phyloP scores from a whole-genome alignment of 2,113 vertebrate genomes.

The Eulemur macaco region DNA sequence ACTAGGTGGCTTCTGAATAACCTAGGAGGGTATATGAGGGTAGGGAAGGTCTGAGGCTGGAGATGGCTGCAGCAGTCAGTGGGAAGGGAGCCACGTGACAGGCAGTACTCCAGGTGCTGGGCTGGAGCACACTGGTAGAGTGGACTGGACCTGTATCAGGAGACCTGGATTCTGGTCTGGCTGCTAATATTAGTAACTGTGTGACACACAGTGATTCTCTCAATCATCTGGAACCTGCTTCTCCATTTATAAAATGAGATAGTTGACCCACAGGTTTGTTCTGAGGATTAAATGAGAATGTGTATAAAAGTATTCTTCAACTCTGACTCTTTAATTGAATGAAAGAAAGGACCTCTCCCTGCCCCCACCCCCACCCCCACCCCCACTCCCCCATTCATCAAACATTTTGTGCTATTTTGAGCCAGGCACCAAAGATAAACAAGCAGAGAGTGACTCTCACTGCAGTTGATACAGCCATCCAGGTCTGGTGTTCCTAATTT shows the following conservation, averaged over 20 bases:
- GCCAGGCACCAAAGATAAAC: neutral
- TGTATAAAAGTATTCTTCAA: neutral
- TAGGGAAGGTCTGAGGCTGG: neutral
- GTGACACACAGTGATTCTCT: neutral
- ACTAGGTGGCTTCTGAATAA: neutral
- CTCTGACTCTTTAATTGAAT: neutral
- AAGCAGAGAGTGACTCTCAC: neutral
- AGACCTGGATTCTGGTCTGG: neutral
- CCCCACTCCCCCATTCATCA: neutral
- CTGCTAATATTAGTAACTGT: neutral
- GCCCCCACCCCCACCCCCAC: too few species aligned
- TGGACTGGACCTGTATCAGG: neutral
- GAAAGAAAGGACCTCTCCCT: neutral
- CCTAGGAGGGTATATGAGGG: neutral
- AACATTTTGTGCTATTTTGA: neutral
- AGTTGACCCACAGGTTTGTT: neutral
- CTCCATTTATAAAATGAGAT: neutral
- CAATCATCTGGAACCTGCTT: neutral
- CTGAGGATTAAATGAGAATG: neutral
- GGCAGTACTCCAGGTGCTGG: fast-evolving
- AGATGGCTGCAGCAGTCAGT: neutral
- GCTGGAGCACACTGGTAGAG: neutral
- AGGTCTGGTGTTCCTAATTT: neutral
- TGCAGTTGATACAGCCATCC: neutral
- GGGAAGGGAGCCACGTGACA: too few species aligned